Conservation (phyloP, 2,888 invertebrate species). For the Myopa testacea region DNA sequence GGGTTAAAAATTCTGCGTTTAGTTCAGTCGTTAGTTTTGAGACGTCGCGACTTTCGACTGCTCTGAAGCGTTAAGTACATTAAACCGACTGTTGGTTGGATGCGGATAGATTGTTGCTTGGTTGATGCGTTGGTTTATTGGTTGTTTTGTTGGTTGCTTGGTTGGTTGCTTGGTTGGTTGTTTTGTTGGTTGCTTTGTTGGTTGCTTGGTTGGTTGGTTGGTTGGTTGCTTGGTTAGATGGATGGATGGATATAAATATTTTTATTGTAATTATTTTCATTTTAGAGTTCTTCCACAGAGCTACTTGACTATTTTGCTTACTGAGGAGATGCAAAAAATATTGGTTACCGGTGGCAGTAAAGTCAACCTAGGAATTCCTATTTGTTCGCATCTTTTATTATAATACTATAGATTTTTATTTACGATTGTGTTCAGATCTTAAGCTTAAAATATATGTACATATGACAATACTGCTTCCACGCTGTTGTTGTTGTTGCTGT, state of each 20-base stretch:
- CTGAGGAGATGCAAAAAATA: background rate
- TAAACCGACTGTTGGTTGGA: slow-evolving; percentile 29
- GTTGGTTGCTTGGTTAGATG: slow-evolving; percentile 5
- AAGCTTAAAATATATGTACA: background rate
- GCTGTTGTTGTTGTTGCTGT: background rate
- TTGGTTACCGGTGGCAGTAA: slow-evolving; percentile 26
- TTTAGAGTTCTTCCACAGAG: background rate
- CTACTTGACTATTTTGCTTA: slow-evolving; percentile 5
- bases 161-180: background rate
- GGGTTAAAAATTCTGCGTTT: slow-evolving; percentile 16
- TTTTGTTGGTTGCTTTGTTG: background rate
- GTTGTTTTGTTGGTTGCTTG: background rate
- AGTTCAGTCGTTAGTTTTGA: background rate
- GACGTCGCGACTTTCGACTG: slow-evolving; percentile 33
- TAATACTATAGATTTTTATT: background rate
- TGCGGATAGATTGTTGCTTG: background rate
- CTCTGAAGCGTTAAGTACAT: slow-evolving; percentile 41
- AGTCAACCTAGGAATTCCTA: slow-evolving; percentile 22
- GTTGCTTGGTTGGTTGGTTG: background rate
- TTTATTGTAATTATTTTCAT: slow-evolving; percentile 36
- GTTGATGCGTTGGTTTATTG: background rate
- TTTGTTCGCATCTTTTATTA: background rate
- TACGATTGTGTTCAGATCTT: background rate
- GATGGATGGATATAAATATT: slow-evolving; percentile 31
- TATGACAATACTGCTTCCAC: too few species aligned